Evolutionary conservation across 2,113 vertebrate genomes (phyloP).

Genomic region (Ondatra zibethicus): DNA sequence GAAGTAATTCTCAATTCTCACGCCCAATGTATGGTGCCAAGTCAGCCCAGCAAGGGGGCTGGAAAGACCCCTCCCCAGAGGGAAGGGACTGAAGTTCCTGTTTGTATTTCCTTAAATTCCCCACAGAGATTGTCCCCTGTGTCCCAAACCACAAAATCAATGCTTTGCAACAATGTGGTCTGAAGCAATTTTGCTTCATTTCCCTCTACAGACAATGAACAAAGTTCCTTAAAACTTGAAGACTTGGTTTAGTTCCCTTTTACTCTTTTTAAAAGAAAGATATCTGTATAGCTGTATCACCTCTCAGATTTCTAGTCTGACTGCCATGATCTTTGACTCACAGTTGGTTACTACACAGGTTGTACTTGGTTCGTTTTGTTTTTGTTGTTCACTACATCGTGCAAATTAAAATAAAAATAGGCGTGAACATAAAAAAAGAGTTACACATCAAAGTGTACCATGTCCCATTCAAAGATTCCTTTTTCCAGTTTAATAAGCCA

Average conservation of each 20-base stretch:
- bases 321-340: slow-evolving; percentile 40
- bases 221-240: slow-evolving; percentile 71
- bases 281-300: slow-evolving; percentile 5
- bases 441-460: slow-evolving; percentile 41
- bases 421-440: not conserved
- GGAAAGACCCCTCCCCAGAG: slow-evolving; percentile 55
- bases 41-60: slow-evolving; percentile 23
- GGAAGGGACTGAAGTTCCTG: slow-evolving; percentile 72
- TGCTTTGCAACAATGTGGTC: slow-evolving; percentile 72
- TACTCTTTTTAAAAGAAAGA: slow-evolving; percentile 26
- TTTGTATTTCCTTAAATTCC: slow-evolving; percentile 80
- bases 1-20: slow-evolving; percentile 36
- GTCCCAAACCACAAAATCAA: slow-evolving; percentile 77
- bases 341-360: not conserved
- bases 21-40: not conserved
- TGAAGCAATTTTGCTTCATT: slow-evolving; percentile 74
- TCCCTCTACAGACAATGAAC: slow-evolving; percentile 54
- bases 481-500: slow-evolving; percentile 44
- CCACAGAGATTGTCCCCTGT: slow-evolving; percentile 71
- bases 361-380: slow-evolving; percentile 4
- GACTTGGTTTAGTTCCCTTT: slow-evolving; percentile 59
- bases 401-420: slow-evolving; percentile 49
- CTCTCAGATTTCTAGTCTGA: slow-evolving; percentile 50
- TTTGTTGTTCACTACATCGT: not conserved
- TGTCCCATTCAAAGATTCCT: not conserved